Conservation (phyloP, 2,888 invertebrate species). For the Hirudinaria manillensis region DNA sequence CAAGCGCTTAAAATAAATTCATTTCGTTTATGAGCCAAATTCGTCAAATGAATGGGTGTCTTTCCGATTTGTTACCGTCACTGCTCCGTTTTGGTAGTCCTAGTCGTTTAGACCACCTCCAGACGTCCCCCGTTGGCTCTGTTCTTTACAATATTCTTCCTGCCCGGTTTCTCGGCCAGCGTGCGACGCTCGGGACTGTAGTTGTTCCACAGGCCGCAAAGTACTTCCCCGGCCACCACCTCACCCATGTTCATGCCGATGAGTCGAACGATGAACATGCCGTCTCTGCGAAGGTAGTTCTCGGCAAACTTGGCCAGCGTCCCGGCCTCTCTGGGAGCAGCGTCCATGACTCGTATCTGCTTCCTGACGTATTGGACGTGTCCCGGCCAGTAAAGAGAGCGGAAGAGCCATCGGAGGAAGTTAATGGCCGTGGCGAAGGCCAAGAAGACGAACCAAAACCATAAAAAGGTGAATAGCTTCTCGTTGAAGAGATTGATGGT, state of each 20-base stretch:
- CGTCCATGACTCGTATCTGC: conserved; percentile 42
- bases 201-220: conserved; percentile 44
- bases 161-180: conserved; percentile 41
- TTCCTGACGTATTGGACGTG: conserved; percentile 42
- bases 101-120: conserved; percentile 40
- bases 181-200: conserved; percentile 43
- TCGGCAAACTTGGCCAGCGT: conserved; percentile 43
- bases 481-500: conserved; percentile 44
- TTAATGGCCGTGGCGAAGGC: conserved; percentile 41
- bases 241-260: conserved; percentile 45
- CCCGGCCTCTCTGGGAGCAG: conserved; percentile 41
- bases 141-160: conserved; percentile 37
- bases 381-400: conserved; percentile 42
- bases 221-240: conserved; percentile 43
- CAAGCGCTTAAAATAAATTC: too few species aligned
- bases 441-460: conserved; percentile 44
- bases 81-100: too few species aligned
- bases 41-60: too few species aligned
- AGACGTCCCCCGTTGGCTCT: conserved; percentile 38
- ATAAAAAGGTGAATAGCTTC: conserved; percentile 45
- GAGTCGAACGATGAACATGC: conserved; percentile 42
- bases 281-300: conserved; percentile 44
- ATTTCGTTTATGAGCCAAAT: too few species aligned
- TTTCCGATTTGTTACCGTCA: too few species aligned
- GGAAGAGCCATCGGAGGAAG: conserved; percentile 42